Base-by-base conservation (phyloP, 2,797 vertebrate species). In the Triplophysa yarkandensis region DNA sequence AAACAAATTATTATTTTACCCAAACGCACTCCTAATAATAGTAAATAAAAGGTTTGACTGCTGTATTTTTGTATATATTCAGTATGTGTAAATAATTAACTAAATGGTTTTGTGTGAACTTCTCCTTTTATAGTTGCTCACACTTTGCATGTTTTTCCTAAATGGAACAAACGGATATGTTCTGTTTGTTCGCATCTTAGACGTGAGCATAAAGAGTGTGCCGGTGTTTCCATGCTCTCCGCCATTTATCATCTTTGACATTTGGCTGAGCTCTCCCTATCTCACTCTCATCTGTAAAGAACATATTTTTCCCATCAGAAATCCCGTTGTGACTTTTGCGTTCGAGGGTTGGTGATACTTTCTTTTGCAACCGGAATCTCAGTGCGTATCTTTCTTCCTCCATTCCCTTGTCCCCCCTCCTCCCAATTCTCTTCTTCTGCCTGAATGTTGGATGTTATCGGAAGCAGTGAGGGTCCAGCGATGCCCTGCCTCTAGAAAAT, bases 231-330 rank as follows among this genome's bases (percentile, higher is more conserved):
- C 86, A 81, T 83, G 87, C 83, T 83, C 87, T 87, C 86, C 86
- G 87, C 86, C 89, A 91, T 92, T 92, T 91, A 92, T 92, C 91
- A 91, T 90, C 85, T 85, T 72, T 92, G 91, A 93, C 92, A 92
- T 93, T 92, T 92, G 90, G 87, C 89, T 91, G 87, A 89, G 89
- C 88, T 89, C 85, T 77, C 81, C 79, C 70, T 89, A 91, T 92
- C 91, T 87, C 86, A 81, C 86, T 89, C 88, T 89, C 90, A 92
- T 92, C 91, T 92, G 89, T 90, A 89, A 86, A 88, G 89, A 90
- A 88, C 90, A 91, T 88, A 90, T 92, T 92, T 93, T 92, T 88
- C 90, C 91, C 90, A 91, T 92, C 90, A 92, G 84, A 91, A 91
- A 90, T 88, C 89, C 88, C 79, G 85, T 87, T 87, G 90, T 92